phyloP scores from a whole-genome alignment of 2,888 invertebrate species.

The Reticulitermes lucifugus region DNA sequence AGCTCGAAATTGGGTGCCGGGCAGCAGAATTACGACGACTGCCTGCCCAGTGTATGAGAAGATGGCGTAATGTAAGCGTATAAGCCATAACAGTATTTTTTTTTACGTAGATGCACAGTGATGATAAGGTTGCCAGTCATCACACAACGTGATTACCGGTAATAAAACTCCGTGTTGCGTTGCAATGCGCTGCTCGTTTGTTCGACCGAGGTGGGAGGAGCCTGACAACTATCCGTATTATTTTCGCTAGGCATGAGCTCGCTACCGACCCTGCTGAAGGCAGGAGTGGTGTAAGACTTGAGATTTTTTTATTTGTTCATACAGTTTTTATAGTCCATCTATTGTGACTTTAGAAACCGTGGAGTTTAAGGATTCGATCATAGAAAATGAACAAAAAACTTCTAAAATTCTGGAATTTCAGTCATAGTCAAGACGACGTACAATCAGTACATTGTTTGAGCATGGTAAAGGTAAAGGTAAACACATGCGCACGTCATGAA shows the following conservation, averaged over 20 bases:
- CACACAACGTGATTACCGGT: constrained; percentile 37
- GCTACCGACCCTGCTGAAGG: background rate
- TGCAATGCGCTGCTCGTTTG: constrained; percentile 36
- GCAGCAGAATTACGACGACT: background rate
- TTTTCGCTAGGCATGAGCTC: constrained; percentile 26
- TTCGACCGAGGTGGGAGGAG: background rate
- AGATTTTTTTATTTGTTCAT: background rate
- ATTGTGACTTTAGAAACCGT: no score
- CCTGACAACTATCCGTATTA: constrained; percentile 23
- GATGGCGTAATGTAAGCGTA: constrained; percentile 19
- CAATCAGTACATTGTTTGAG: no score
- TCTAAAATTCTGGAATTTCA: no score
- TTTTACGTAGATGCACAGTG: background rate
- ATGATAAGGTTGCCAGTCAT: constrained; percentile 26
- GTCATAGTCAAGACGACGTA: no score
- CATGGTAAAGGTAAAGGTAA: no score
- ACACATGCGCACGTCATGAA: no score
- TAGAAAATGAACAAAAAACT: no score
- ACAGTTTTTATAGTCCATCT: no score
- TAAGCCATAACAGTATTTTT: constrained; percentile 15
- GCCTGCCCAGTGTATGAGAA: background rate
- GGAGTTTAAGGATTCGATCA: no score
- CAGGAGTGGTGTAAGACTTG: constrained; percentile 18
- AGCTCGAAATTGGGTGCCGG: background rate
- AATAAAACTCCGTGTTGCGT: constrained; percentile 41